Evolutionary conservation across 1,140 invertebrate genomes (phyloP).

Genomic region (Frieseomelitta varia): DNA sequence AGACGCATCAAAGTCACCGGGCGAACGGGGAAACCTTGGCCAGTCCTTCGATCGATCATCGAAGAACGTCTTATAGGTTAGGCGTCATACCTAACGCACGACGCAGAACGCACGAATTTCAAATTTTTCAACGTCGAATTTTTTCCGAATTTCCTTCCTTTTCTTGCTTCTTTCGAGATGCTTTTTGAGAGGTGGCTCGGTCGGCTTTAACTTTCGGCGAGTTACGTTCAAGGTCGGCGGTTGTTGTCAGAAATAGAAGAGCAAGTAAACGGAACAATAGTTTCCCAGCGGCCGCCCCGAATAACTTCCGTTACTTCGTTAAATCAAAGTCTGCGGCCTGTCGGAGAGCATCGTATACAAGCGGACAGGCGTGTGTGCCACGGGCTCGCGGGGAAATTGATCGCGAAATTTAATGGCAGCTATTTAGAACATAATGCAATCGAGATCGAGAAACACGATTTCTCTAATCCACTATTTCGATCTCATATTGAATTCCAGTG

Average conservation of each 20-base stretch:
- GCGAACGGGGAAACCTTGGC: not conserved
- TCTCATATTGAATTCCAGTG: not conserved
- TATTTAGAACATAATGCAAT: slow-evolving; percentile 23
- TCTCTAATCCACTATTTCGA: slow-evolving; percentile 19
- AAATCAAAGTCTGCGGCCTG: slow-evolving; percentile 18
- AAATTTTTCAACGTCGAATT: not conserved
- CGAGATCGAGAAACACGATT: slow-evolving; percentile 6
- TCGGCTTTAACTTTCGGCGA: slow-evolving; percentile 18
- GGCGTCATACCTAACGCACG: too few species aligned
- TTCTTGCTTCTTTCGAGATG: too few species aligned
- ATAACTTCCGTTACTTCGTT: slow-evolving; percentile 15
- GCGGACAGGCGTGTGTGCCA: not conserved
- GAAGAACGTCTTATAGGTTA: not conserved
- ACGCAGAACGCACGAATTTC: not conserved
- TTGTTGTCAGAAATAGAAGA: slow-evolving; percentile 18
- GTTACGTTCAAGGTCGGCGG: slow-evolving; percentile 5
- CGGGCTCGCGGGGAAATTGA: slow-evolving; percentile 14
- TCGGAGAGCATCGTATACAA: not conserved
- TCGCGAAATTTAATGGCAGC: slow-evolving; percentile 31
- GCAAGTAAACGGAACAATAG: slow-evolving; percentile 24
- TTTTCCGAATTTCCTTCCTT: not conserved
- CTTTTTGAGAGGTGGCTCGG: not conserved
- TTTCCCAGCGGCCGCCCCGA: not conserved
- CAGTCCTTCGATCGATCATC: not conserved
- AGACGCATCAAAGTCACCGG: not conserved